A percentile compares a stretch with the other conserved stretches of the same genome.
These are phyloP conservation scores for Amphimallon solstitiale DNA, from an alignment of 2,888 invertebrate species.

Conservation along the genomic window DNA sequence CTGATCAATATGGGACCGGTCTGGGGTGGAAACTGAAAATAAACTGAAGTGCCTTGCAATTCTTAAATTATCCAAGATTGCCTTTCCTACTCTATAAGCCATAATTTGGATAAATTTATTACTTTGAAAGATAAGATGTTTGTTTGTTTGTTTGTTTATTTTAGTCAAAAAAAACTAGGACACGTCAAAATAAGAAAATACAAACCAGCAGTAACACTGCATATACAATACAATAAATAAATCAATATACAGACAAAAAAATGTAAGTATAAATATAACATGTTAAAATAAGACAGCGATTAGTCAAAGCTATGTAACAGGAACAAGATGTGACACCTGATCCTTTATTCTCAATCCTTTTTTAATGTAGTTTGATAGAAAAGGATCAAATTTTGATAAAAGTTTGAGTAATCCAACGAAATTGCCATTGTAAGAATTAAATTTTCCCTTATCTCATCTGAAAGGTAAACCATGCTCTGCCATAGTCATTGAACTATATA, in stretches of 20 bases:
- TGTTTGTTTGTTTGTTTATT: too few relatives aligned
- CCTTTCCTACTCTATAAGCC: slow-evolving; percentile 37
- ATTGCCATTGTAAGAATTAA: slow-evolving; percentile 7
- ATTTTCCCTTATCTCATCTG: too few relatives aligned
- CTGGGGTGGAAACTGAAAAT: slow-evolving; percentile 43
- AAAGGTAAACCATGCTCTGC: too few relatives aligned
- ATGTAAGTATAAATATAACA: too few relatives aligned
- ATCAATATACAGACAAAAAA: too few relatives aligned
- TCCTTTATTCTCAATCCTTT: slow-evolving; percentile 30
- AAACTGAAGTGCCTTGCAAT: slow-evolving; percentile 43
- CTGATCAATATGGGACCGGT: slow-evolving; percentile 28
- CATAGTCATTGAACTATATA: too few relatives aligned
- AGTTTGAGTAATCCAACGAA: slow-evolving; percentile 32
- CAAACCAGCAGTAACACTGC: too few relatives aligned
- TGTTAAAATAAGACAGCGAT: too few relatives aligned
- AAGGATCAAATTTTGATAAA: slow-evolving; percentile 29
- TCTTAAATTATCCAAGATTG: slow-evolving; percentile 43
- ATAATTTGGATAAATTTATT: slow-evolving; percentile 42
- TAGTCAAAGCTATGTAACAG: too few relatives aligned
- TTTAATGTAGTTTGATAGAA: background rate
- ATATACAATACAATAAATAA: too few relatives aligned
- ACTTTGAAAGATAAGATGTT: slow-evolving; percentile 37
- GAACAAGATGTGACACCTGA: slow-evolving; percentile 34
- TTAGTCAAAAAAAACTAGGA: too few relatives aligned
- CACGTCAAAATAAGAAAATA: too few relatives aligned